These are phyloP conservation scores for Bradynema listronoti DNA, from an alignment of 1,140 invertebrate species.

Conservation along the genomic window DNA sequence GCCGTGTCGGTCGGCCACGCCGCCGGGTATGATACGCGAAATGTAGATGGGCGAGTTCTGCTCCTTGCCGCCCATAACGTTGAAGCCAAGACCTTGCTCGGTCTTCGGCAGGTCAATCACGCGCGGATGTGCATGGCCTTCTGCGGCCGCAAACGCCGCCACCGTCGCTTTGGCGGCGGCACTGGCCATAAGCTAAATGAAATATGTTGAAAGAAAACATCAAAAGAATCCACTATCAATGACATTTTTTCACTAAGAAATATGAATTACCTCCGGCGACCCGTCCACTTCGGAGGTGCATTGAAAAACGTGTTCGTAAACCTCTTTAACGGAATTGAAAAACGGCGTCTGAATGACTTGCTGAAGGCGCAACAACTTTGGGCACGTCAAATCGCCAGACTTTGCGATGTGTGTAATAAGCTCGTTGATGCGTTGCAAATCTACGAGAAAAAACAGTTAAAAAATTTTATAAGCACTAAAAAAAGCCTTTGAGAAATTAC, in stretches of 20 bases:
- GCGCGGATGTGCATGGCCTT: conserved; percentile 95
- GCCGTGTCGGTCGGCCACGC: conserved; percentile 84
- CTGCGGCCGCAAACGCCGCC: conserved; percentile 95
- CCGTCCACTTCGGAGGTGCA: conserved; percentile 72
- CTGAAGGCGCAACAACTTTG: conserved; percentile 89
- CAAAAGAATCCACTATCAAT: conserved; percentile 9
- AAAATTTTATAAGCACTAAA: too few species aligned
- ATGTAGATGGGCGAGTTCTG: conserved; percentile 99
- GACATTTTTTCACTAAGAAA: conserved; percentile 4
- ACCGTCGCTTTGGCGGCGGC: conserved; percentile 83
- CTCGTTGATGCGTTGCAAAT: conserved; percentile 51
- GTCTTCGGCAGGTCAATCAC: conserved; percentile 97
- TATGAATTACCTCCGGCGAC: conserved; percentile 73
- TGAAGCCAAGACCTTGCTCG: conserved; percentile 96
- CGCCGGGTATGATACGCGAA: conserved; percentile 72
- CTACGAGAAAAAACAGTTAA: conserved; percentile 29
- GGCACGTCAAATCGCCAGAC: conserved; percentile 75
- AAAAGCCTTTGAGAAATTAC: too few species aligned
- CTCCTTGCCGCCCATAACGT: conserved; percentile 70
- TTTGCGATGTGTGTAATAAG: conserved; percentile 47
- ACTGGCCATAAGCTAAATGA: conserved; percentile 67
- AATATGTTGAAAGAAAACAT: conserved; percentile 3
- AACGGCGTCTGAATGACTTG: conserved; percentile 91
- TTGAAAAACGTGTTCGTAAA: conserved; percentile 98
- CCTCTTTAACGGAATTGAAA: conserved; percentile 86